Percentiles rank a stretch among this genome's conserved stretches.
phyloP scores from a whole-genome alignment of 1,140 invertebrate genomes.

The Cryptotermes secundus region DNA sequence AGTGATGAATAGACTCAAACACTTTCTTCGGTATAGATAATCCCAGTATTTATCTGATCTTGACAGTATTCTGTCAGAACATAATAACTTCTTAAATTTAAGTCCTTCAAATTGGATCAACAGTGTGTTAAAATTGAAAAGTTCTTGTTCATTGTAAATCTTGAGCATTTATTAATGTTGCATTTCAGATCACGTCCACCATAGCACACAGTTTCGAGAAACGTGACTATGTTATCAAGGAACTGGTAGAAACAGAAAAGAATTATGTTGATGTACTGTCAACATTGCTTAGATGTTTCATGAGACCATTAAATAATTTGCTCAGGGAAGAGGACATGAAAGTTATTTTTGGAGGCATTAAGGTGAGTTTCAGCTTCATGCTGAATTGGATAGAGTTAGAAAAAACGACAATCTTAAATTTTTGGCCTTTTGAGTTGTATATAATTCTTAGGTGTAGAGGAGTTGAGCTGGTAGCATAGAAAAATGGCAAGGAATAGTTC shows the following conservation, averaged over 20 bases:
- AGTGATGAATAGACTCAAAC: not conserved
- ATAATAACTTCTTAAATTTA: no score
- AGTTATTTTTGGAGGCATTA: constrained; percentile 85
- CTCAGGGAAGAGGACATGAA: constrained; percentile 73
- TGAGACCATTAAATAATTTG: constrained; percentile 69
- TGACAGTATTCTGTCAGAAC: no score
- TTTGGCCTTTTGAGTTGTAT: no score
- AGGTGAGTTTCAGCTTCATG: constrained; percentile 56
- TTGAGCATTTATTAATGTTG: not conserved
- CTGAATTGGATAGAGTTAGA: no score
- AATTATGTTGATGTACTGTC: constrained; percentile 94
- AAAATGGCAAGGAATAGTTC: no score
- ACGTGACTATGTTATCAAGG: constrained; percentile 92
- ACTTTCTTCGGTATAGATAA: no score
- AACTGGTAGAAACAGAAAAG: constrained; percentile 93
- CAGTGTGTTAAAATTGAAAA: no score
- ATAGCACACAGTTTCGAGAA: constrained; percentile 62
- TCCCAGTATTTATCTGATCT: no score
- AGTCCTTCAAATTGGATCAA: no score
- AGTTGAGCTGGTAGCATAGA: no score
- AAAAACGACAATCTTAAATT: no score
- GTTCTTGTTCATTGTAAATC: not conserved
- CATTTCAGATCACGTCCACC: constrained; percentile 18
- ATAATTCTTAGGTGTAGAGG: no score
- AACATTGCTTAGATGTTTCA: constrained; percentile 82